Conservation (phyloP, 2,113 vertebrate genomes). For the Oplegnathus fasciatus region DNA sequence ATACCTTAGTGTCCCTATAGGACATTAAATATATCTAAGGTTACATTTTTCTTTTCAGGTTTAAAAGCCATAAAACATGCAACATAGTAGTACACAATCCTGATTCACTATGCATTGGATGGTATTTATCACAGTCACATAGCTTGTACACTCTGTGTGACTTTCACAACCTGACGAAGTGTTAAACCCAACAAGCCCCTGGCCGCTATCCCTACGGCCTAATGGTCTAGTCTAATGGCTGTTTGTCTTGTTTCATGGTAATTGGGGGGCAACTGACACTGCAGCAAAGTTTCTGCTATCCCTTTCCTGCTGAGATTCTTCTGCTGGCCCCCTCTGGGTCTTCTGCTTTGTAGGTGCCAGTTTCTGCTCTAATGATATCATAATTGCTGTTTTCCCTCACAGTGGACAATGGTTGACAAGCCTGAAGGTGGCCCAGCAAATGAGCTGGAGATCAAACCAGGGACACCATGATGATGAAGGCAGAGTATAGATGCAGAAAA, state of each 20-base stretch:
- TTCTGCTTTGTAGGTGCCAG: constrained; percentile 65
- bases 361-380: constrained; percentile 77
- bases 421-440: constrained; percentile 71
- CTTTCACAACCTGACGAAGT: constrained; percentile 68
- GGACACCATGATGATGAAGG: constrained; percentile 55
- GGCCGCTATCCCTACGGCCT: constrained; percentile 61
- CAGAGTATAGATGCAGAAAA: constrained; percentile 18
- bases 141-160: constrained; percentile 55
- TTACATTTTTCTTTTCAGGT: constrained; percentile 4
- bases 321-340: constrained; percentile 59
- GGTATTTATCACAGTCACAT: constrained; percentile 49
- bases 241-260: constrained; percentile 80
- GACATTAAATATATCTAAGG: constrained; percentile 1
- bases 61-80: constrained; percentile 25
- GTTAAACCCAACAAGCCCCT: constrained; percentile 65
- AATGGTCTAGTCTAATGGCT: constrained; percentile 79
- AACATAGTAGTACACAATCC: neutral
- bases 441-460: constrained; percentile 74
- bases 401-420: constrained; percentile 62
- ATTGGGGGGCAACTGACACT: constrained; percentile 77
- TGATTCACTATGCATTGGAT: constrained; percentile 27
- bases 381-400: constrained; percentile 77
- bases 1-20: constrained; percentile 6
- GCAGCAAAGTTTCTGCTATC: constrained; percentile 54
- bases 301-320: constrained; percentile 63